Conservation (phyloP, 2,888 invertebrate genomes). For the Halictus quadricinctus region DNA sequence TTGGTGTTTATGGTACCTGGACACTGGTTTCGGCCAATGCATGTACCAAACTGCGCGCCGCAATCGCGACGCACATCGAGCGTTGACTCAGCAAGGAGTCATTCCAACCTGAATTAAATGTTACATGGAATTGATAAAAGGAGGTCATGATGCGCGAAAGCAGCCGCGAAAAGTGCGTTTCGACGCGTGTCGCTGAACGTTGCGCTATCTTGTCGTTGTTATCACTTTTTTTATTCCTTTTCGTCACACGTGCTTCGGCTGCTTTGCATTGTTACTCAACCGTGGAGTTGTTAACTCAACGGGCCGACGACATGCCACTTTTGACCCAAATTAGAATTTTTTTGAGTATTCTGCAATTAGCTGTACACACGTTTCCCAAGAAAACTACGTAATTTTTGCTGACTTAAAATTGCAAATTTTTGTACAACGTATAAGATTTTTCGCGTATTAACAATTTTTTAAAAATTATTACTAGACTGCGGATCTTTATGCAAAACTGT, state of each 20-base stretch:
- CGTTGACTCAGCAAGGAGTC: conserved; percentile 43
- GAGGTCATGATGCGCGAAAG: conserved; percentile 25
- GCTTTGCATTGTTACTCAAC: conserved; percentile 39
- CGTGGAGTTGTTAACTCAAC: neutral
- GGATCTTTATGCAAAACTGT: too few relatives aligned
- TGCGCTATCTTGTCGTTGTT: neutral
- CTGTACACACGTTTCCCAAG: neutral
- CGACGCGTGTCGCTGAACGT: neutral
- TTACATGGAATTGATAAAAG: conserved; percentile 47
- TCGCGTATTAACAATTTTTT: neutral
- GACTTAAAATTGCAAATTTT: neutral
- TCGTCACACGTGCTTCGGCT: neutral
- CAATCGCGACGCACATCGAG: conserved; percentile 2
- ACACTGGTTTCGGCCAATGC: neutral
- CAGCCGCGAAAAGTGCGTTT: conserved; percentile 25
- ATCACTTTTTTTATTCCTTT: conserved; percentile 6
- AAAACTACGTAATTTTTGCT: neutral
- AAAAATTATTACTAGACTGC: neutral
- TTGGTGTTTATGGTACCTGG: neutral
- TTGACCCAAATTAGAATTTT: neutral
- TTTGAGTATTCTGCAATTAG: neutral
- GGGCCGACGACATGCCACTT: neutral
- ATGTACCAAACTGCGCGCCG: conserved; percentile 10
- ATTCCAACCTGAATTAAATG: conserved; percentile 45
- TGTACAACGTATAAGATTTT: neutral